Percentiles rank a stretch among this genome's conserved stretches.
Conservation (phyloP, 2,113 vertebrate species). For the Corythoichthys intestinalis region DNA sequence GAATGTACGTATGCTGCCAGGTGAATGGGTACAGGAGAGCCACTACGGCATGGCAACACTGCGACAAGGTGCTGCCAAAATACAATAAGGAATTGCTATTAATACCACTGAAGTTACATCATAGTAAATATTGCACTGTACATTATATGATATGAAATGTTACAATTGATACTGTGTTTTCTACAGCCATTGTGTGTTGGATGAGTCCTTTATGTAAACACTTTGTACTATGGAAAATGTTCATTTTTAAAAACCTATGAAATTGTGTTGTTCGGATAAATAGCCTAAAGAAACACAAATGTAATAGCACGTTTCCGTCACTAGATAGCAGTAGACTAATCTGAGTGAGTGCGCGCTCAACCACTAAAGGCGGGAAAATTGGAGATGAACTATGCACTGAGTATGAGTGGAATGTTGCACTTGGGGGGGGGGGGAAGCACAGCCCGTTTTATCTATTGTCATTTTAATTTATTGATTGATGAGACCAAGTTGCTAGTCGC, state of each 20-base stretch:
- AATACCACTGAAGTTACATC: not conserved
- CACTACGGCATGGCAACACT: constrained; percentile 89
- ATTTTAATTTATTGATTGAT: constrained; percentile 51
- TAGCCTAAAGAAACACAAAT: not conserved
- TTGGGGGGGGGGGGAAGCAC: constrained; percentile 8
- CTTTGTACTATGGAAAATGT: no score
- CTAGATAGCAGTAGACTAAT: constrained; percentile 41
- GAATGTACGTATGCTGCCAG: constrained; percentile 91
- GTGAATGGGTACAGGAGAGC: constrained; percentile 89
- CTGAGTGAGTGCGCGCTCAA: not conserved
- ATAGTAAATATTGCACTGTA: not conserved
- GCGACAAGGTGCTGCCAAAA: constrained; percentile 82
- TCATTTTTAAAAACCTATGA: no score
- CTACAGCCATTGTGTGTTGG: not conserved
- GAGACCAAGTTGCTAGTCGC: constrained; percentile 56
- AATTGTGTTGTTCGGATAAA: no score
- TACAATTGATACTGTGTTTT: not conserved
- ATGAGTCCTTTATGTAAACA: not conserved
- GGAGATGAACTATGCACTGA: constrained; percentile 1
- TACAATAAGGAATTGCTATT: constrained; percentile 50
- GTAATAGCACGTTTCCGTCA: constrained; percentile 30
- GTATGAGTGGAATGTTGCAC: constrained; percentile 33
- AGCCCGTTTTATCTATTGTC: constrained; percentile 46
- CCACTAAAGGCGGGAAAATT: constrained; percentile 12
- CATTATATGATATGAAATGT: not conserved